These are phyloP conservation scores for Danio choprae DNA, from an alignment of 2,797 vertebrate genomes.

Conservation along the genomic window DNA sequence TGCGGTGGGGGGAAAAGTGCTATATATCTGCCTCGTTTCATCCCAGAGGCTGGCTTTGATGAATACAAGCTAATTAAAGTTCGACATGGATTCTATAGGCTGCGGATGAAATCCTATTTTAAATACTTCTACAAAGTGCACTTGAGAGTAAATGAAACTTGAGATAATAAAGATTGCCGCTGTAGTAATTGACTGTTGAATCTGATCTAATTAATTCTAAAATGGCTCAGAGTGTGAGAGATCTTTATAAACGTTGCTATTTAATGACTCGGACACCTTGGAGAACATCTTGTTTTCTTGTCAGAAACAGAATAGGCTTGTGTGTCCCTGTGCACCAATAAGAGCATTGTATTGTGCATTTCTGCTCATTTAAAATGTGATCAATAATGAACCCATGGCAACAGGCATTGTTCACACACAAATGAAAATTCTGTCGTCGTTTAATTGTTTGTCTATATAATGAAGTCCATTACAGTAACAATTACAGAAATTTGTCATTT, in stretches of 20 bases:
- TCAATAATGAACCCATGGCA: not conserved
- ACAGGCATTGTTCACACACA: not conserved
- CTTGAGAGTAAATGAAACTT: slow-evolving; percentile 7
- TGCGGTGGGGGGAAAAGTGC: not conserved
- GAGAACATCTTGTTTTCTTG: not conserved
- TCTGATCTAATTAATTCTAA: not conserved
- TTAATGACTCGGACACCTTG: not conserved
- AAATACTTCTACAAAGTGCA: slow-evolving; percentile 5
- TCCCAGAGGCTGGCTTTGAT: not conserved
- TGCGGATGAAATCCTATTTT: not conserved
- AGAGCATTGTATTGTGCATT: not conserved
- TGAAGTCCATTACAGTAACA: too few relatives aligned
- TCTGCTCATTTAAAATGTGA: not conserved
- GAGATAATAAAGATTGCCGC: slow-evolving; percentile 5
- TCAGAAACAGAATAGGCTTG: not conserved
- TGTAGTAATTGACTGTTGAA: not conserved
- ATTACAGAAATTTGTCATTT: too few relatives aligned
- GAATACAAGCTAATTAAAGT: slow-evolving; percentile 23
- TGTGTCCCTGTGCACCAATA: not conserved
- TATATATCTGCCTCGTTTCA: slow-evolving; percentile 3
- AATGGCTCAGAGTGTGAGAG: not conserved
- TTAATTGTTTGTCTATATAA: not conserved
- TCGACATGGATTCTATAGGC: not conserved
- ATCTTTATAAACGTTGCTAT: not conserved
- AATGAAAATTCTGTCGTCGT: not conserved